Evolutionary conservation across 2,888 invertebrate genomes (phyloP), one percentile per base, ranked within the genome.

Genomic region (Tetranychus piercei): DNA sequence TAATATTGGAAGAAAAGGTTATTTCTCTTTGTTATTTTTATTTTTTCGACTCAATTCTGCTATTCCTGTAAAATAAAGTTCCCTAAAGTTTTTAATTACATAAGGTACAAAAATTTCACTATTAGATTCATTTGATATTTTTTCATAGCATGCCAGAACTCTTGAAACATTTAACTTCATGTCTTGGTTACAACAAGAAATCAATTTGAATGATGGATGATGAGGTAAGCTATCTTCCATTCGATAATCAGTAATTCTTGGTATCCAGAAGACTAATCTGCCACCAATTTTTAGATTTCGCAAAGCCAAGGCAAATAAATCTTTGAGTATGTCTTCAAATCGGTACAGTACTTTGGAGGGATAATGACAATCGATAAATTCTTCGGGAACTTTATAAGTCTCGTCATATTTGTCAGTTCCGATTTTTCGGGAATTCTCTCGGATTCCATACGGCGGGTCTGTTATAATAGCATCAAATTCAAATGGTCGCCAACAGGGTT

Each of bases 381-480:
- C 86, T 44, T 88, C 87, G 7, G 86, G 86, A 15, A 90, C 85
- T 2, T 85, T 85, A 15, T 55, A 55, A 55, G 55, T 55, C 79
- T 86, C 88, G 80, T 87, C 85, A 67, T 85, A 84, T 78, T 78
- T 81, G 74, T 76, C 79, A 6, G 81, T 80, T 44, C 92, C 94
- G 71, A 94, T 87, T 81, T 88, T 89, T 83, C 91, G 91, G 0
- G 92, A 91, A 1, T 94, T 87, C 84, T 99, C 99, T 77, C 99
- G 85, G 44, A 99, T 92, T 45, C 99, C 99, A 84, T 99, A 99
- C 0, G 99, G 99, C 34, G 97, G 99, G 83, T 99, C 99, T 45
- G 96, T 94, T 75, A 99, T 88, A 77, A 99, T 93, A 55, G 92
- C 90, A 84, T 99, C 95, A 80, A 97, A 89, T 80, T 85, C 83